A percentile compares a stretch with the other conserved stretches of the same genome.
Evolutionary conservation across 2,888 invertebrate genomes (phyloP).

Genomic region (Eumacrocentrus americanus): DNA sequence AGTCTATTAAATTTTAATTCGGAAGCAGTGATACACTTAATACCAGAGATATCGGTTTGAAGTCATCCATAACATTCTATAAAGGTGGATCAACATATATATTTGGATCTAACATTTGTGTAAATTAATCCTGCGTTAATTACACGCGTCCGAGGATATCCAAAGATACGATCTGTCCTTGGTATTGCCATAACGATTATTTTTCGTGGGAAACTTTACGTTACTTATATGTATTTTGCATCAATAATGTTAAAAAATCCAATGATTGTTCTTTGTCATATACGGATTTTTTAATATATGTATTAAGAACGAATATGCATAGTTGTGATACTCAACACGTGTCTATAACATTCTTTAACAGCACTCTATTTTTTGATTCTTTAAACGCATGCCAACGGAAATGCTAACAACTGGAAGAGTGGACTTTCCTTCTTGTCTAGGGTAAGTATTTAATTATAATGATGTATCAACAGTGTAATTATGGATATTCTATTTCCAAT

Average conservation of each 20-base stretch:
- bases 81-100: background rate
- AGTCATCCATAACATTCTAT: background rate
- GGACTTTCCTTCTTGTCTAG: constrained; percentile 58
- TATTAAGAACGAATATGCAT: no score
- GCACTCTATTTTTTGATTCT: constrained; percentile 47
- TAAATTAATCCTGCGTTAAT: background rate
- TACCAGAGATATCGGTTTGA: background rate
- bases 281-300: no score
- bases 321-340: no score
- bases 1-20: no score
- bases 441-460: constrained; percentile 48
- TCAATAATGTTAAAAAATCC: no score
- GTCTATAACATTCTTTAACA: constrained; percentile 39
- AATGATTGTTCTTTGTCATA: no score
- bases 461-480: constrained; percentile 8
- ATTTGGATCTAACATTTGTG: background rate
- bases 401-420: constrained; percentile 59
- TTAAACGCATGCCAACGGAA: constrained; percentile 54
- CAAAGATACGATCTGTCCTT: background rate
- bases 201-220: background rate
- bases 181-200: background rate
- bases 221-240: background rate
- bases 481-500: no score
- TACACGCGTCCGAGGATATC: background rate
- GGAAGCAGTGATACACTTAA: background rate